Evolutionary conservation across 2,797 vertebrate species (phyloP).

Genomic region (Platyrinchus mystaceus): DNA sequence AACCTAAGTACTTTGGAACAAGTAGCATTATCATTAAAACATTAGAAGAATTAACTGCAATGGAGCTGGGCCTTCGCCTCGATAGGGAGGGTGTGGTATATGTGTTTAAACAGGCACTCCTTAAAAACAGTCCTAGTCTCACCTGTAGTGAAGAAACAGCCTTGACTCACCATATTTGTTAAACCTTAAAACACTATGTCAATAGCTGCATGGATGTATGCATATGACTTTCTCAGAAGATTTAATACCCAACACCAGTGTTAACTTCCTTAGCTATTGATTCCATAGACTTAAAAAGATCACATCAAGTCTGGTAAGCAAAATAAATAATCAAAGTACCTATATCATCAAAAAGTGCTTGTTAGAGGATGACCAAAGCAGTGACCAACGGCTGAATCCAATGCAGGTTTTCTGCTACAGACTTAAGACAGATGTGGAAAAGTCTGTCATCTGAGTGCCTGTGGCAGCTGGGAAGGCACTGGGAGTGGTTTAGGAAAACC

Average conservation of each 20-base stretch:
- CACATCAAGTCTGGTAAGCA: neutral
- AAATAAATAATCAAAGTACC: neutral
- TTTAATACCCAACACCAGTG: neutral
- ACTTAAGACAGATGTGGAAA: neutral
- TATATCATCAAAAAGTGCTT: neutral
- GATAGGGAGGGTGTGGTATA: conserved; percentile 26
- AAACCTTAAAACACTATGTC: neutral
- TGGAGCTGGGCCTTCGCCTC: conserved; percentile 11
- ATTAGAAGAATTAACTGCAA: conserved; percentile 8
- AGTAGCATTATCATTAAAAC: conserved; percentile 2
- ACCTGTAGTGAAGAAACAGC: conserved; percentile 44
- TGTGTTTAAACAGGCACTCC: conserved; percentile 63
- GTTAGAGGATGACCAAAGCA: neutral
- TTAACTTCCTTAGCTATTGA: neutral
- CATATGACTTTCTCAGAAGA: neutral
- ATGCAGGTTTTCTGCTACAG: neutral
- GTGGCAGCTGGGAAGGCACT: neutral
- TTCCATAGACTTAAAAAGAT: neutral
- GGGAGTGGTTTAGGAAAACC: neutral
- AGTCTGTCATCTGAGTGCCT: neutral
- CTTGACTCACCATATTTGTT: conserved; percentile 41
- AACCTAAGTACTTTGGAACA: neutral
- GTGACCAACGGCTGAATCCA: neutral
- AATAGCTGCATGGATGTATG: conserved; percentile 27
- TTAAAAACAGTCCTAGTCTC: conserved; percentile 21